Conservation (phyloP, 2,797 vertebrate genomes). For the Mormyrops boulengeri region DNA sequence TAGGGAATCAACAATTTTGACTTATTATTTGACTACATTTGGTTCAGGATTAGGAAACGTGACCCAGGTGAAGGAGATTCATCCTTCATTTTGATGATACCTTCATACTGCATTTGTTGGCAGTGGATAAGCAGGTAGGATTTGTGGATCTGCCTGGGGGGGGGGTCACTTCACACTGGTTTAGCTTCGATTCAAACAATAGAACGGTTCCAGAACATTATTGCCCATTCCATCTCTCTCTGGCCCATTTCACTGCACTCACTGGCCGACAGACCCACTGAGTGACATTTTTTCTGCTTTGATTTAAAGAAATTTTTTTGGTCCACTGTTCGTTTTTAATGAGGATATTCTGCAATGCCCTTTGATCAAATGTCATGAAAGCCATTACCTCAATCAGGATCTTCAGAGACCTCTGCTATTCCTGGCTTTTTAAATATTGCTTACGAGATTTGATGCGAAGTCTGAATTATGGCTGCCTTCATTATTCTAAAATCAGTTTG, state of each 20-base stretch:
- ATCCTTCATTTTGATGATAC: neutral
- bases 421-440: neutral
- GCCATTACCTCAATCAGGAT: neutral
- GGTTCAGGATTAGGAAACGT: neutral
- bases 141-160: neutral
- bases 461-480: slow-evolving; percentile 8
- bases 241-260: neutral
- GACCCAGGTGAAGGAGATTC: neutral
- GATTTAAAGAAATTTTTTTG: neutral
- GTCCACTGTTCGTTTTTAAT: slow-evolving; percentile 3
- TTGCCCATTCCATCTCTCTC: neutral
- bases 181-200: neutral
- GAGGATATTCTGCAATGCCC: slow-evolving; percentile 10
- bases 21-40: neutral
- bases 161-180: too few relatives aligned
- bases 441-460: neutral
- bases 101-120: neutral
- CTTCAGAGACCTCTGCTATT: neutral
- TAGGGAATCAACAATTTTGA: neutral
- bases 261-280: neutral
- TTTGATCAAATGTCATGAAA: slow-evolving; percentile 3
- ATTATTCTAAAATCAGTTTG: neutral
- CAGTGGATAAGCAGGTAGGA: neutral
- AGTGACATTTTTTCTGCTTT: slow-evolving; percentile 10
- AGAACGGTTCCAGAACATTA: neutral